These are phyloP conservation scores for Meteorus cinctellus DNA, from an alignment of 2,888 invertebrate genomes.

Conservation along the genomic window DNA sequence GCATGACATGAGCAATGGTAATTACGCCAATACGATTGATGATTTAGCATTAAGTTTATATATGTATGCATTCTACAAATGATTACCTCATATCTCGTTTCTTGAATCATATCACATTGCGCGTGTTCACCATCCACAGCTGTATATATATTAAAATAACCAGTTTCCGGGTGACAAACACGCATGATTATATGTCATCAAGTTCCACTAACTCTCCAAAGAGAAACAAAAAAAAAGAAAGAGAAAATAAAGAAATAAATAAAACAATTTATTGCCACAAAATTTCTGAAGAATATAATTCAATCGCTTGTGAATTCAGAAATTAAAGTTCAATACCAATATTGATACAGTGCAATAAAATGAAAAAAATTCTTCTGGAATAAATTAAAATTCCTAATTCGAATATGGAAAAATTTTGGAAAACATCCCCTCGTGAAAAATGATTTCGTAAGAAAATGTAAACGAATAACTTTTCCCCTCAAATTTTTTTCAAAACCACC, in stretches of 20 bases:
- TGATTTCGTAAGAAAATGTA: too few relatives aligned
- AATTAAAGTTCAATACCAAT: too few relatives aligned
- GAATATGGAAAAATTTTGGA: too few relatives aligned
- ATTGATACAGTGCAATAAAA: too few relatives aligned
- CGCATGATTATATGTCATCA: conserved; percentile 17
- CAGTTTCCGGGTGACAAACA: conserved; percentile 44
- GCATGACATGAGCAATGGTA: conserved; percentile 28
- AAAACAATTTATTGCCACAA: neutral
- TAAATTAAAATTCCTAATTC: too few relatives aligned
- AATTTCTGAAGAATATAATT: too few relatives aligned
- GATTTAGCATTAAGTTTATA: conserved; percentile 35
- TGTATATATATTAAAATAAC: conserved; percentile 39
- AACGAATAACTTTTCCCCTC: neutral
- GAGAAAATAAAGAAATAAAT: neutral
- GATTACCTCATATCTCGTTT: conserved; percentile 40
- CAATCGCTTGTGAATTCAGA: too few relatives aligned
- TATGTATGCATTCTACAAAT: conserved; percentile 19
- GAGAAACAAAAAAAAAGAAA: neutral
- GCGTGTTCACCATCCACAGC: conserved; percentile 15
- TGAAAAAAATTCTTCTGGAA: too few relatives aligned
- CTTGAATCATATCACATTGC: conserved; percentile 42
- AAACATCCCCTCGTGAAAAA: too few relatives aligned
- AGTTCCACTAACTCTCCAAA: neutral
- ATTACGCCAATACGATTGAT: conserved; percentile 39
- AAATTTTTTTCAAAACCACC: neutral